These are phyloP conservation scores for Standfussiana lucernea DNA, from an alignment of 2,888 invertebrate species.

Conservation along the genomic window DNA sequence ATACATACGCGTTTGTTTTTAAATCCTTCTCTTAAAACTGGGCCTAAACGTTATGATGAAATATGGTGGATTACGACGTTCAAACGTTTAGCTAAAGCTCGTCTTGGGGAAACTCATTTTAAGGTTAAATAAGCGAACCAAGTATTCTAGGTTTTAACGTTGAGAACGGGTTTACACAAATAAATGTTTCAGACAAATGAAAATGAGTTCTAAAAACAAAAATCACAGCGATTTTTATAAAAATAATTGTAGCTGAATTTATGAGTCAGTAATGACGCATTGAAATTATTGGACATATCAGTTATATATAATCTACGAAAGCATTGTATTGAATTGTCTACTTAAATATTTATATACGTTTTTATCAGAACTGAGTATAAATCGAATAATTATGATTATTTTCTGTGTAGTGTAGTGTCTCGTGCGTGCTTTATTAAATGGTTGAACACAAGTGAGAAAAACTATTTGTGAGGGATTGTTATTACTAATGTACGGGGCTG, in stretches of 20 bases:
- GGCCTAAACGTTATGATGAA: conserved; percentile 47
- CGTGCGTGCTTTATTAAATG: conserved; percentile 26
- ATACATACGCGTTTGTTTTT: conserved; percentile 51
- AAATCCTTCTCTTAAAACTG: conserved; percentile 56
- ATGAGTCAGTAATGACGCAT: conserved; percentile 23
- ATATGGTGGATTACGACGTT: conserved; percentile 55
- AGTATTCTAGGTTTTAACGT: conserved; percentile 29
- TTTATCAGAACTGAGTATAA: conserved; percentile 38
- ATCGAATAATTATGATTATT: conserved; percentile 29
- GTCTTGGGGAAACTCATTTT: conserved; percentile 44
- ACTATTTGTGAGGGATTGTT: background rate
- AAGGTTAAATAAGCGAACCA: conserved; percentile 40
- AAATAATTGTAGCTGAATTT: conserved; percentile 25
- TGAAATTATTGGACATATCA: conserved; percentile 36
- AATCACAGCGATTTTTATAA: conserved; percentile 19
- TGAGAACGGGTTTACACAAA: conserved; percentile 23
- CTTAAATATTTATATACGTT: conserved; percentile 57
- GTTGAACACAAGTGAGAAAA: background rate
- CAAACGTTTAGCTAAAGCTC: conserved; percentile 42
- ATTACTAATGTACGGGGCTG: background rate
- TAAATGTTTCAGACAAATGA: conserved; percentile 21
- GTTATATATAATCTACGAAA: conserved; percentile 38
- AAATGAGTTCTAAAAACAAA: conserved; percentile 13
- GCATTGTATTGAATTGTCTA: conserved; percentile 51
- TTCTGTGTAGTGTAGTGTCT: conserved; percentile 17